Evolutionary conservation across 2,797 vertebrate species (phyloP).

Genomic region (Meda fulgida): DNA sequence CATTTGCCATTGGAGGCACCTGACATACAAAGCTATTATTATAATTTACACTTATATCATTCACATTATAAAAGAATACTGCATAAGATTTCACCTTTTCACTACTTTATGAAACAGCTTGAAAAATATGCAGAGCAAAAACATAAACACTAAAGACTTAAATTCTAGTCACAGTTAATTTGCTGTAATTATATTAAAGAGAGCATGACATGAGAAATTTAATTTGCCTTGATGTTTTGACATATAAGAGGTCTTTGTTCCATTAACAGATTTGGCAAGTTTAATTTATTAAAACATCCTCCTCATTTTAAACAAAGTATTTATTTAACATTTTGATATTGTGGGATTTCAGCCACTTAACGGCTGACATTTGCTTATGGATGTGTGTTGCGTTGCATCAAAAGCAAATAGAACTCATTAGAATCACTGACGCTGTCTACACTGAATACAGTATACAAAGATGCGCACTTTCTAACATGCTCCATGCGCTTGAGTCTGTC

Average conservation of each 20-base stretch:
- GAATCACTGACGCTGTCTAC: too few species aligned
- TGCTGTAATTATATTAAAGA: neutral
- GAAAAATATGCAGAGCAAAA: neutral
- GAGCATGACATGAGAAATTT: neutral
- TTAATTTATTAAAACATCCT: neutral
- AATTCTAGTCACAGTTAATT: neutral
- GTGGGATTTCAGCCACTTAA: too few species aligned
- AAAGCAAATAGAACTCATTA: too few species aligned
- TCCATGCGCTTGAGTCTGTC: too few species aligned
- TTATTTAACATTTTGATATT: neutral
- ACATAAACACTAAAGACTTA: neutral
- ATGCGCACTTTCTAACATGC: too few species aligned
- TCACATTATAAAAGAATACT: neutral
- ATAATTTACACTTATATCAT: neutral
- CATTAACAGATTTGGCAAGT: neutral
- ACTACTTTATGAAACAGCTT: neutral
- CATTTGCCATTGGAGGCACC: neutral
- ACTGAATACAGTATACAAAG: too few species aligned
- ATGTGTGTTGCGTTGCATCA: too few species aligned
- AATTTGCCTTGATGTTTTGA: neutral
- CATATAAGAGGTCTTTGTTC: neutral
- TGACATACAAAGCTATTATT: neutral
- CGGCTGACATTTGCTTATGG: too few species aligned
- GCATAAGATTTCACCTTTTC: neutral
- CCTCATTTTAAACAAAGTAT: neutral